Conservation (phyloP, 2,888 invertebrate species). For the Epistrophella euchroma region DNA sequence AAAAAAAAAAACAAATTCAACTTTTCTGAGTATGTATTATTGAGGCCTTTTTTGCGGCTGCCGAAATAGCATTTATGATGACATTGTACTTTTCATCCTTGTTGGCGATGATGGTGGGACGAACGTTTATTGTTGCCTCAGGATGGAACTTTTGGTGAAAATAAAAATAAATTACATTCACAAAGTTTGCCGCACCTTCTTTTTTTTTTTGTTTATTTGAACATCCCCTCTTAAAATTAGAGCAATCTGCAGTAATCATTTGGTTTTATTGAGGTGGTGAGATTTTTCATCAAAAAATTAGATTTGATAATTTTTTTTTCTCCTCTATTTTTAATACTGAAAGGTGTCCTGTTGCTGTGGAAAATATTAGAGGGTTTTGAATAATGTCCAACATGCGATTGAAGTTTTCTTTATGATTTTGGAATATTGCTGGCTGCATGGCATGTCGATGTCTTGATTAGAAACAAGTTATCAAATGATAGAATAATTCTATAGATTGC, state of each 20-base stretch:
- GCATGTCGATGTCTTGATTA: not conserved
- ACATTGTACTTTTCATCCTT: constrained; percentile 66
- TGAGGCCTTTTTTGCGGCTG: constrained; percentile 50
- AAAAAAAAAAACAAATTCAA: constrained; percentile 20
- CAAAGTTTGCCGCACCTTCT: constrained; percentile 65
- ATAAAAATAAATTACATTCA: constrained; percentile 72
- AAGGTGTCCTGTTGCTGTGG: constrained; percentile 11
- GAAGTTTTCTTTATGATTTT: not conserved
- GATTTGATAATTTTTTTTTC: constrained; percentile 39
- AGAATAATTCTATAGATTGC: not conserved
- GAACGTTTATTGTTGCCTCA: constrained; percentile 20
- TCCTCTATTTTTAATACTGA: constrained; percentile 4
- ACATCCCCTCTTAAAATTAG: constrained; percentile 55
- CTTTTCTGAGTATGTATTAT: constrained; percentile 34
- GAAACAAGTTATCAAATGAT: not conserved
- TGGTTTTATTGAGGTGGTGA: constrained; percentile 66
- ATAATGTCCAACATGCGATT: constrained; percentile 8
- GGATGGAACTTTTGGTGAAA: constrained; percentile 50
- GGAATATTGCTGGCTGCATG: not conserved
- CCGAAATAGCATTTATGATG: constrained; percentile 61
- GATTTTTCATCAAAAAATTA: constrained; percentile 63
- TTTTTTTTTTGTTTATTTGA: constrained; percentile 2
- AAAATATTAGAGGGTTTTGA: constrained; percentile 14
- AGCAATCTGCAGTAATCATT: constrained; percentile 73
- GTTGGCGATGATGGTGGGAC: constrained; percentile 22